Evolutionary conservation across 2,113 vertebrate species (phyloP).

Genomic region (Actinemys pallida): DNA sequence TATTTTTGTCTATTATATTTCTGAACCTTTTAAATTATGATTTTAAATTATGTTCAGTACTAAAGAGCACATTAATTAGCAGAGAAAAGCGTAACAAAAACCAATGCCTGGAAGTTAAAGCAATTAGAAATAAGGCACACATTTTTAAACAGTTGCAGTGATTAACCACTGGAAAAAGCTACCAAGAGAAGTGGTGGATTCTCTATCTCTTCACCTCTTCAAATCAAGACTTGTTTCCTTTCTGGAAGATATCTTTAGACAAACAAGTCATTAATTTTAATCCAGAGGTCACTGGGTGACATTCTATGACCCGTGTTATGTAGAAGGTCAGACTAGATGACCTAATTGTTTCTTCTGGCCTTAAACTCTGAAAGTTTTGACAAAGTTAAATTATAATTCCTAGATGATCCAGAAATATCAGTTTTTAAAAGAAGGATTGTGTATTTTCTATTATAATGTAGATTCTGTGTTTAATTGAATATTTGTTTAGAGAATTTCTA

Average conservation of each 20-base stretch:
- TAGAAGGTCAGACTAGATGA: background rate
- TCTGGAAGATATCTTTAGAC: background rate
- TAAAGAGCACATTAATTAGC: no score
- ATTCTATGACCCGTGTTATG: background rate
- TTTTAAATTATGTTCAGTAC: no score
- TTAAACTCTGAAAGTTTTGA: constrained; percentile 22
- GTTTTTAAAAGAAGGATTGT: background rate
- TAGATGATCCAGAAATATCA: background rate
- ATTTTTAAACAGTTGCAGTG: background rate
- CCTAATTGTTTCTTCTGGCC: background rate
- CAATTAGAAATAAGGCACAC: no score
- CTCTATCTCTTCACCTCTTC: background rate
- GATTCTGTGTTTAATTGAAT: background rate
- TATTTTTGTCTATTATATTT: background rate
- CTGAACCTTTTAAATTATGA: no score
- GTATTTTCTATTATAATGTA: background rate
- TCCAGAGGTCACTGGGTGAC: background rate
- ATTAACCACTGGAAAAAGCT: no score
- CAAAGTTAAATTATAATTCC: background rate
- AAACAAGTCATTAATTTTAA: background rate
- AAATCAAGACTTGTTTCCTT: background rate
- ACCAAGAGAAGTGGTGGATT: background rate
- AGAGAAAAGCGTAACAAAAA: no score
- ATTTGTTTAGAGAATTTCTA: background rate
- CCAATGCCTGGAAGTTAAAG: no score